Conservation (phyloP, 2,888 invertebrate genomes). For the Metallyticus violacea region DNA sequence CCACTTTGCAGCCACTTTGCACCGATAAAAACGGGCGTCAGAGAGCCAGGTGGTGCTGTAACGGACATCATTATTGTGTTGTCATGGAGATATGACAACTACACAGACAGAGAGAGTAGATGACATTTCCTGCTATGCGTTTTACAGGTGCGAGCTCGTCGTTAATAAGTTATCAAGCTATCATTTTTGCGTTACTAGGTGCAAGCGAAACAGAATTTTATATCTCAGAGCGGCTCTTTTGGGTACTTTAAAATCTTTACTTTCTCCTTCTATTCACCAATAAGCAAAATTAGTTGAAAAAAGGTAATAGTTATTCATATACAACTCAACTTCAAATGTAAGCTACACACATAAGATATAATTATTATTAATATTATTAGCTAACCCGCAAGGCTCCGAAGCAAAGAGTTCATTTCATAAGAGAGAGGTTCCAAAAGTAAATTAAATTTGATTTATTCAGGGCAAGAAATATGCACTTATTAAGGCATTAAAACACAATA, state of each 20-base stretch:
- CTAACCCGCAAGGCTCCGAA: no score
- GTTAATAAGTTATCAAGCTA: neutral
- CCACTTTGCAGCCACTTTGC: neutral
- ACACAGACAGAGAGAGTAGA: neutral
- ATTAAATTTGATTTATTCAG: no score
- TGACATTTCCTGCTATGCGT: neutral
- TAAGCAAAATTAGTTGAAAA: no score
- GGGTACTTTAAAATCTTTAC: neutral
- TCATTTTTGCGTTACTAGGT: neutral
- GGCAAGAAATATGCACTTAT: no score
- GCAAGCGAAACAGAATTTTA: neutral
- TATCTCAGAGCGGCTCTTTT: neutral
- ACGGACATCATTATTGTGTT: neutral
- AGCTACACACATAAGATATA: no score
- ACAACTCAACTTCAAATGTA: no score
- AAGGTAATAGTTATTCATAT: no score
- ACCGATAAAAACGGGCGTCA: neutral
- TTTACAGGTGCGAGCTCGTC: neutral
- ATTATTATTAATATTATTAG: no score
- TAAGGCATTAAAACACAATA: no score
- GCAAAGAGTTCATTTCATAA: no score
- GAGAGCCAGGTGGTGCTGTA: neutral
- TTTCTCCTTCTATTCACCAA: neutral
- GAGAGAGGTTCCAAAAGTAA: no score
- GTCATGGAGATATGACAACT: neutral